These are phyloP conservation scores for Vespertilio murinus DNA, from an alignment of 2,797 vertebrate genomes.

Conservation along the genomic window DNA sequence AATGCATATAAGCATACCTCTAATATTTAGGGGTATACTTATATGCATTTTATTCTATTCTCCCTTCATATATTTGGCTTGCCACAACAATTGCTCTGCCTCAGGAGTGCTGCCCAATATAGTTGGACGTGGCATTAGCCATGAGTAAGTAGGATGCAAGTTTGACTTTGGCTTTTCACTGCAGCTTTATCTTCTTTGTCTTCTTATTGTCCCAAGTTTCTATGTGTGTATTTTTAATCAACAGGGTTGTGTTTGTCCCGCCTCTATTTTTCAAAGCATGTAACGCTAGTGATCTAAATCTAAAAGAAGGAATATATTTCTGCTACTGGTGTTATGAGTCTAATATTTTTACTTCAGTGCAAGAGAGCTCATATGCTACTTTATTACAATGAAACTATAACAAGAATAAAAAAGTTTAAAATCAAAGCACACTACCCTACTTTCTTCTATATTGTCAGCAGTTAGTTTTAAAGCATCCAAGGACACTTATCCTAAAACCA, in stretches of 20 bases:
- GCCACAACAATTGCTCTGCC: not conserved
- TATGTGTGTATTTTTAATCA: not conserved
- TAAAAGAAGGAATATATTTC: not conserved
- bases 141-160: not conserved
- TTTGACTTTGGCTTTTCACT: not conserved
- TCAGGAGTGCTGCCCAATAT: not conserved
- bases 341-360: not conserved
- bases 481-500: not conserved
- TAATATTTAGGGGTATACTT: not conserved
- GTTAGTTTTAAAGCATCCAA: conserved; percentile 29
- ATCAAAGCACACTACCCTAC: accelerated
- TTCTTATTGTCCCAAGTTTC: not conserved
- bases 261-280: not conserved
- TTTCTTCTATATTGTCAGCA: not conserved
- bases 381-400: not conserved
- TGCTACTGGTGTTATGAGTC: not conserved
- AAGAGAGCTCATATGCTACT: not conserved
- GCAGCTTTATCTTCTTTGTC: not conserved
- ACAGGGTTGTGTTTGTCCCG: not conserved
- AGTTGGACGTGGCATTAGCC: not conserved
- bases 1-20: not conserved
- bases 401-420: not conserved
- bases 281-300: not conserved
- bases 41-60: not conserved
- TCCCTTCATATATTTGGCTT: not conserved